Percentiles rank a stretch among this genome's conserved stretches.
phyloP scores from a whole-genome alignment of 1,140 invertebrate species.

The Drosophila tristis region DNA sequence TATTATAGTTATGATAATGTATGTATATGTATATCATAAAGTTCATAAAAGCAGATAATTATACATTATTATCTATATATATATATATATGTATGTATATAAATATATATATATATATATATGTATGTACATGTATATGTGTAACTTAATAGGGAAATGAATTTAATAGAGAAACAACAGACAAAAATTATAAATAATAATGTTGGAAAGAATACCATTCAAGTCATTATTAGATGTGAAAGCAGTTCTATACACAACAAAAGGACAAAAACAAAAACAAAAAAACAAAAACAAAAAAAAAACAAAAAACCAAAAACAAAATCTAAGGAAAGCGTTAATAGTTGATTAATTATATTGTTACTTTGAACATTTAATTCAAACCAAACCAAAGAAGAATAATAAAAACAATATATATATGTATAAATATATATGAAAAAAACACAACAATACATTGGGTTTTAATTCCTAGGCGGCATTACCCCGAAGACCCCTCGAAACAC shows the following conservation, averaged over 20 bases:
- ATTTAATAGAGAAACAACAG: slow-evolving; percentile 70
- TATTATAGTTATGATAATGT: slow-evolving; percentile 77
- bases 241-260: slow-evolving; percentile 72
- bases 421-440: slow-evolving; percentile 75
- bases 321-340: slow-evolving; percentile 73
- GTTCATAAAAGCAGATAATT: slow-evolving; percentile 67
- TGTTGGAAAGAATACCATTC: slow-evolving; percentile 76
- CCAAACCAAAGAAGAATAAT: slow-evolving; percentile 62
- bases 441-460: slow-evolving; percentile 78
- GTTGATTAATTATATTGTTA: slow-evolving; percentile 82
- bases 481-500: slow-evolving; percentile 1
- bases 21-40: slow-evolving; percentile 78
- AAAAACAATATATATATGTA: slow-evolving; percentile 77
- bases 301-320: slow-evolving; percentile 32
- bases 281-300: slow-evolving; percentile 38
- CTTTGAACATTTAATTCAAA: slow-evolving; percentile 77
- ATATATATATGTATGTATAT: slow-evolving; percentile 32
- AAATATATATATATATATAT: slow-evolving; percentile 32
- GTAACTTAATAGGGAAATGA: slow-evolving; percentile 78
- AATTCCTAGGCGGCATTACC: slow-evolving; percentile 44
- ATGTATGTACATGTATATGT: slow-evolving; percentile 54
- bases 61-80: slow-evolving; percentile 48
- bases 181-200: slow-evolving; percentile 60
- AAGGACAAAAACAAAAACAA: slow-evolving; percentile 39
- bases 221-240: slow-evolving; percentile 81